Evolutionary conservation across 30 jellyfish, hydroid and myxozoan species (phyloP), one percentile per base, ranked within the genome.

Genomic region (Aurelia aurita complex sp. Pacific): DNA sequence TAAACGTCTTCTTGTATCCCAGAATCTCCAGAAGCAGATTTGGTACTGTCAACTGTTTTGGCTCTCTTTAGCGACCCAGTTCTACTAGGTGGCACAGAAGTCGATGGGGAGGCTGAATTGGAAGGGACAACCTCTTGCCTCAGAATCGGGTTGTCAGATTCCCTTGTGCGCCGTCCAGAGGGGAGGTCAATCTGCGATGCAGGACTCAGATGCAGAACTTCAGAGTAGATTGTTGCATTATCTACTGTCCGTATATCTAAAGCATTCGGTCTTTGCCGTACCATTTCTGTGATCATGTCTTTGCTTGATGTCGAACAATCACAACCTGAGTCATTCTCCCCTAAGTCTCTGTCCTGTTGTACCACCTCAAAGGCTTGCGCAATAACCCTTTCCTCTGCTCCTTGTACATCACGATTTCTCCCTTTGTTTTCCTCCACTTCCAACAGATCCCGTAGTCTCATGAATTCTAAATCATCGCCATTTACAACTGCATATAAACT

Each of bases 121-220:
- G 97, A 81, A 2, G 97, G 88, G 42, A 89, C 35, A 19, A 89
- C 94, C 34, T 89, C 92, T 50, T 86, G 90, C 55, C 99, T 74
- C 66, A 94, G 83, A 35, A 94, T 80, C 11, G 96, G 97, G 70
- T 94, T 94, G 64, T 85, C 94, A 10, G 99, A 94, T 76, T 94
- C 97, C 13, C 99, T 82, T 6, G 99, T 94, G 19, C 85, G 35
- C 36, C 99, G 91, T 15, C 90, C 89, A 2, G 91, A 85, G 29
- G 86, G 61, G 23, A 87, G 19, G 62, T 79, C 90, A 12, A 88
- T 80, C 55, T 94, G 97, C 43, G 90, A 32, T 16, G 89, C 91
- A 12, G 94, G 89, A 10, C 51, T 85, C 17, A 61, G 63, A 23
- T 86, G 95, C 16, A 94, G 74, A n/a, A 94, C 80, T 73, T 94